Conservation (phyloP, 2,113 vertebrate genomes). For the Tychaedon coryphoeus region DNA sequence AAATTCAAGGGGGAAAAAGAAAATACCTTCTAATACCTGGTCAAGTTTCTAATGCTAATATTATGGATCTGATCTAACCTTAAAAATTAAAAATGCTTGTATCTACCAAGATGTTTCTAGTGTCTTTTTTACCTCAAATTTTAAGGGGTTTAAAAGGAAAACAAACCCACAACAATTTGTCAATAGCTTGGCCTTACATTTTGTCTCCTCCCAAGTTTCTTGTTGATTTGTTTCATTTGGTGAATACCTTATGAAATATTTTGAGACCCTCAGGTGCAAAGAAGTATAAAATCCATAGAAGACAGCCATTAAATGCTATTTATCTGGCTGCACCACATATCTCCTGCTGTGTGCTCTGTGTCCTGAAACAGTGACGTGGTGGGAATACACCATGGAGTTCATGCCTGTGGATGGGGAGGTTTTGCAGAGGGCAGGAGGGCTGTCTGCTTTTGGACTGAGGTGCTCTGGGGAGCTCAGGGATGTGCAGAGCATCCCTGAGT, state of each 20-base stretch:
- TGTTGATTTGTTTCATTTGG: background rate
- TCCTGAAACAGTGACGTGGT: background rate
- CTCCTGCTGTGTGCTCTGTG: background rate
- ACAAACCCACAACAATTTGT: background rate
- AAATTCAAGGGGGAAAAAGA: background rate
- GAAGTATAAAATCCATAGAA: background rate
- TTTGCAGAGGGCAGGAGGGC: background rate
- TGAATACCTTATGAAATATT: background rate
- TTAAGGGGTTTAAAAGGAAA: background rate
- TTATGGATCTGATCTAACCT: background rate
- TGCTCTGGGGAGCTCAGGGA: background rate
- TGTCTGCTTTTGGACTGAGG: background rate
- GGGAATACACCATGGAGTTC: background rate
- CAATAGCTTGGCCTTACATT: background rate
- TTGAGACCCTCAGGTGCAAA: background rate
- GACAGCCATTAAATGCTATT: background rate
- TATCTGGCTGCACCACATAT: background rate
- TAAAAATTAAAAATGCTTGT: background rate
- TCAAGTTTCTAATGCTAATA: background rate
- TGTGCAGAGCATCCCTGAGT: background rate
- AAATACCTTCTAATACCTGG: background rate
- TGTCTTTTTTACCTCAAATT: background rate
- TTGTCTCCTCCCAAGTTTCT: background rate
- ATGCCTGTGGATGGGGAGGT: background rate
- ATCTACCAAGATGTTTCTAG: background rate